Base-by-base conservation (phyloP, 1,140 invertebrate genomes). In the Trichonephila clavata region DNA sequence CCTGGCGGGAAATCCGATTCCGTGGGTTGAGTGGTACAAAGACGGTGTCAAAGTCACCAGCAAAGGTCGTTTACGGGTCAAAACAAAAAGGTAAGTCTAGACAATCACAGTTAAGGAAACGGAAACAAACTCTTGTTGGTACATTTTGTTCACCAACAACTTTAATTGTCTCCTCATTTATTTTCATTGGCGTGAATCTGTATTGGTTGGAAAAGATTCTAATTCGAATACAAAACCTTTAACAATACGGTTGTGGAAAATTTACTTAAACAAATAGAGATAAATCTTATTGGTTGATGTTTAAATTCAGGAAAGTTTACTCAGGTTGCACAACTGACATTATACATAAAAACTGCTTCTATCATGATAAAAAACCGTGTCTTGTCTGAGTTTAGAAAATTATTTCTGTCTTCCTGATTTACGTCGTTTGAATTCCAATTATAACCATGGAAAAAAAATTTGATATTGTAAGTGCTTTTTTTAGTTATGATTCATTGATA, bases 1-100 rank as follows among this genome's bases (percentile, higher is more conserved):
- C 43, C 93, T 94, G 21, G 71, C 86, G 77, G 95, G 95, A n/a
- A 94, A 94, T 80, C 95, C 95, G 27, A 71, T 94, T 86, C 94
- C 95, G 83, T 94, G 95, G 94, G 91, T 95, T 59, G 94, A 94
- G 68, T 95, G 95, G 95, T 94, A 93, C 93, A 88, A 94, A 63
- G 94, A 95, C 92, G 95, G 95, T 20, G 87, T 92, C 60, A 83
- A 68, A 80, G 77, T 95, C 32, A 84, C 43, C 50, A 93, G 71
- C 43, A 94, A 80, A 93, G 88, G 90, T 68, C 92, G 94, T 18
- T 84, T 94, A 77, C 83, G 61, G 65, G 94, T 94, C 93, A 94
- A 91, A 65, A 86, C 61, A 63, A 93, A 87, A 90, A 90, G 88
- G 94, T 94, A 57, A 91, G 83, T 14, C 27, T 27, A 27, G 24